Evolutionary conservation across 2,113 vertebrate species (phyloP).

Genomic region (Sinocyclocheilus grahami): DNA sequence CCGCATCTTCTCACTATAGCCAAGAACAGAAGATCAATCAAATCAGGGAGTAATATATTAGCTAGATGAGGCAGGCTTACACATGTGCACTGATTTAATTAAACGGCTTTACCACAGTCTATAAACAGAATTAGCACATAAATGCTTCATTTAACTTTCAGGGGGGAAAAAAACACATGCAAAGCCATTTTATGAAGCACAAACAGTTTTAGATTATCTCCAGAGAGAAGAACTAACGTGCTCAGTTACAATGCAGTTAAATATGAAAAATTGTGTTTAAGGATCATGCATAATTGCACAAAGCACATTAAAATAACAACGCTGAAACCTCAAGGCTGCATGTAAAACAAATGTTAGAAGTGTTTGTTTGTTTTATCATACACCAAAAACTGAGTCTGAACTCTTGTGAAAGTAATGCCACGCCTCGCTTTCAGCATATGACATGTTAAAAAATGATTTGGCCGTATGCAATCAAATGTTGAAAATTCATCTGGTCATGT

Average conservation of each 20-base stretch:
- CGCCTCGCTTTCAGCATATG: background rate
- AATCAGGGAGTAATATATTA: conserved; percentile 22
- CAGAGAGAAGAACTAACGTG: background rate
- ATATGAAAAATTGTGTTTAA: background rate
- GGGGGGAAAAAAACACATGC: too few species aligned
- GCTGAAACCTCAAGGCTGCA: background rate
- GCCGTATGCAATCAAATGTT: background rate
- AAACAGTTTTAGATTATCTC: background rate
- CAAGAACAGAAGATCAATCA: conserved; percentile 29
- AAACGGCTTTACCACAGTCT: conserved; percentile 1
- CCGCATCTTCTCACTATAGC: background rate
- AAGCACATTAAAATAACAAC: background rate
- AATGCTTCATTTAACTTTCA: conserved; percentile 12
- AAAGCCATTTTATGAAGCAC: conserved; percentile 1
- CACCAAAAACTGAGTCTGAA: background rate
- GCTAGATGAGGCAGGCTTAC: background rate
- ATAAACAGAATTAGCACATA: conserved; percentile 4
- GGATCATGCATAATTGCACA: background rate
- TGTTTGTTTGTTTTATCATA: background rate
- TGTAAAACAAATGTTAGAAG: background rate
- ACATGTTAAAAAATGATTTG: background rate
- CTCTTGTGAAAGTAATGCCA: background rate
- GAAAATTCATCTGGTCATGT: background rate
- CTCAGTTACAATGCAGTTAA: background rate
- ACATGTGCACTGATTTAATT: conserved; percentile 14